Evolutionary conservation across 2,888 invertebrate species (phyloP), one percentile per base, ranked within the genome.

Genomic region (Hyppa rectilinea): DNA sequence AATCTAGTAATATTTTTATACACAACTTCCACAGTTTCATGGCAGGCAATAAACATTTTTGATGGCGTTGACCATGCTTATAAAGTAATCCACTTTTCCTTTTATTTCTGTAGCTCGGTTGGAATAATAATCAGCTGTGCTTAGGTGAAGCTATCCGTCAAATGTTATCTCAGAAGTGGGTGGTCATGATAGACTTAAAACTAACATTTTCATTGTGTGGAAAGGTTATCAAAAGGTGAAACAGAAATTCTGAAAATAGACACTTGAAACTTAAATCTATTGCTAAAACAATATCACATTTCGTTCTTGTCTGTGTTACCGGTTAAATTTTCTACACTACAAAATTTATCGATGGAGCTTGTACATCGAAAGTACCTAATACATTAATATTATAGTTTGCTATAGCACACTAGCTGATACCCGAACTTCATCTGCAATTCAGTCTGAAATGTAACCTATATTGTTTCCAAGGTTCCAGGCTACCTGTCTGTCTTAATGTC

Each of bases 61-160:
- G 60, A 58, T 62, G 76, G 50, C 61, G 45, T 52, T 70, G 61
- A 76, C 74, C 76, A 70, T 45, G 56, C 76, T 61, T 56, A 56
- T 74, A 45, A 76, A 64, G 71, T 80, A 80, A 78, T 80, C 66
- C 66, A 65, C 76, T 75, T 50, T 40, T 31, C 23, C 40, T 75
- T 75, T 62, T 75, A 75, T 70, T 76, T 45, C 34, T 34, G 40
- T 23, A 23, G 52, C 74, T 75, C 29, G 70, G 12, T 5, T n/a
- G n/a, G 74, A 76, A 75, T 76, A 76, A 26, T 70, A 76, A 76
- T 26, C 31, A 50, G 67, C 14, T 52, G 38, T 50, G 14, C 47
- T 26, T 17, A 61, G 56, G 40, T 14, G 45, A 2, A 14, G 49
- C 23, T 40, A 43, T 43, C 29, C 34, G 17, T 75, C 29, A 47